Base-by-base conservation (phyloP, 1,140 invertebrate genomes). In the Drosophila tsacasi region DNA sequence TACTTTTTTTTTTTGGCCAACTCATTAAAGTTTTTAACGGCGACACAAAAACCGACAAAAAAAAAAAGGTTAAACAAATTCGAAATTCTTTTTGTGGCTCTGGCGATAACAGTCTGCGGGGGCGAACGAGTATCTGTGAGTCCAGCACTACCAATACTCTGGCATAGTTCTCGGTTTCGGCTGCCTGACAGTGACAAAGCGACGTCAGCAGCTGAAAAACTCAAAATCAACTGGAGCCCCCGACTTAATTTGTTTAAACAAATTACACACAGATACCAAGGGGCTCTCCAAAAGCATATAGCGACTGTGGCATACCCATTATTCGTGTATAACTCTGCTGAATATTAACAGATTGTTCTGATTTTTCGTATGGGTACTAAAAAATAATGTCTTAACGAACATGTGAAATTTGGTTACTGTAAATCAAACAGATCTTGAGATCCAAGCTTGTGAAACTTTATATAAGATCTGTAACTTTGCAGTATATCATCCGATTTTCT, bases 231-330 rank as follows among this genome's bases (percentile, higher is more conserved):
- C 44, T 61, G 46, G 25, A 50, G 58, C 21, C 65, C 61, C 76
- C 75, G 81, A 83, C 83, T 82, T 89, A 89, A 89, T 89, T 89
- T 89, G 85, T 89, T 89, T 89, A 89, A 89, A 89, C 85, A 89
- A 89, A 89, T 89, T 89, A 90, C 85, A 82, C 76, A 44, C 66
- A 61, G 47, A 50, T 50, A 55, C 67, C 19, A 23, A 12, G 17
- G 19, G 52, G 12, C 3, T 0, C n/a, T 5, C 2, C 1, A 6
- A 15, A 12, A 32, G 46, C 23, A n/a, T 42, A 1, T 37, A 3
- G 5, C 52, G 52, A 55, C 54, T 23, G 7, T 8, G 32, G 9
- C 23, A 55, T 55, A 55, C 54, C 54, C 9, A 49, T 49, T 49
- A 49, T 25, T 15, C 0, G 21, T 1, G 2, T 23, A 6, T 17